Base-by-base conservation (phyloP, 2,797 vertebrate genomes). In the Girardinus metallicus region DNA sequence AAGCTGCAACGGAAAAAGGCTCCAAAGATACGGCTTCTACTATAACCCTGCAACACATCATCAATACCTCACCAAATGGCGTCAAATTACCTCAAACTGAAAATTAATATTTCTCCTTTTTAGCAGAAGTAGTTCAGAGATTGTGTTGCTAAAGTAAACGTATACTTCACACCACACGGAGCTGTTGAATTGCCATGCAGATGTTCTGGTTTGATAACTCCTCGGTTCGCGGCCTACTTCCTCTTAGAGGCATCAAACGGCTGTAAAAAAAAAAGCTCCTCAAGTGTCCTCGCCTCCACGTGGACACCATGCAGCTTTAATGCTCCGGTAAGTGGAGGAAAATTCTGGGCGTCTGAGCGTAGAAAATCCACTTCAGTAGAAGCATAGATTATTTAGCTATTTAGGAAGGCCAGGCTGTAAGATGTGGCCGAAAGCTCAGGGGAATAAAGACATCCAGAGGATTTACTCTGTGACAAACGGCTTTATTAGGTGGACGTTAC, bases 151-250 rank as follows among this genome's bases (percentile, higher is more conserved):
- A 36, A 64, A 64, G 62, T 64, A 36, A 64, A 16, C n/a, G 2
- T 31, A 31, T 60, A 34, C 13, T 34, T 31, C 57, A 16, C 57
- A 34, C n/a, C n/a, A 29, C 55, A 29, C 5, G 31, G 60, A 16
- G 31, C 34, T 21, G 34, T 18, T 18, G 34, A 36, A 34, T 18
- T 15, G 9, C 23, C 62, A 39, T 1, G 1, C 34, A 66, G 62
- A 66, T 66, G 62, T 66, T 13, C 62, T 66, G 34, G 13, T 66
- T 66, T 66, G 62, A 66, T 66, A 66, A 66, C 34, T 23, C 34
- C 62, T 64, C 18, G 8, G 62, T 36, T 41, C 18, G 64, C 10
- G 21, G 4, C 39, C 36, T 41, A 39, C 36, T 68, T 41, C 64
- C 64, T 68, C 21, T 64, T 64, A 36, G 34, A 36, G 29, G 62